Evolutionary conservation across 2,888 invertebrate genomes (phyloP).

Genomic region (Calameuta idolon): DNA sequence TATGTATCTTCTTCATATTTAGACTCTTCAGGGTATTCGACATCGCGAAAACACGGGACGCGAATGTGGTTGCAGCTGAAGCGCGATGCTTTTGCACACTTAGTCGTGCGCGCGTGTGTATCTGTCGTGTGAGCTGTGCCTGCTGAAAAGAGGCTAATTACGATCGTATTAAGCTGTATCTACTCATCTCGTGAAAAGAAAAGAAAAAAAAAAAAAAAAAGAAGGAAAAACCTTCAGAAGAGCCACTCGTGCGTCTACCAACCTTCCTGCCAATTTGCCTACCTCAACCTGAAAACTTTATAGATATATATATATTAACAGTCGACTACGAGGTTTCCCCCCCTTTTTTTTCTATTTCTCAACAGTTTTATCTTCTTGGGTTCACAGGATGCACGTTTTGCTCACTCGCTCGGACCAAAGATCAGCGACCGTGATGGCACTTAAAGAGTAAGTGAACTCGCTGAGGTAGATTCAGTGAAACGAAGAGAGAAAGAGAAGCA

Average conservation of each 20-base stretch:
- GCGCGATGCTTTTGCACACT: neutral
- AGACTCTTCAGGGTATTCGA: neutral
- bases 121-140: constrained; percentile 33
- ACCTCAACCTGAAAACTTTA: neutral
- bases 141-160: constrained; percentile 40
- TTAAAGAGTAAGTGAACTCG: neutral
- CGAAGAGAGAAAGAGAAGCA: constrained; percentile 17
- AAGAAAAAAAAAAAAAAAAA: constrained; percentile 25
- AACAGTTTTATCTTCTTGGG: neutral
- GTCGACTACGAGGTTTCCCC: neutral
- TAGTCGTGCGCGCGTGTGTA: constrained; percentile 31
- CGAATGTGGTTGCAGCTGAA: neutral
- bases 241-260: constrained; percentile 23
- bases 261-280: neutral
- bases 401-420: neutral
- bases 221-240: constrained; percentile 37
- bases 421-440: neutral
- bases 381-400: neutral
- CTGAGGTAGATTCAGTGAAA: neutral
- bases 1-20: neutral
- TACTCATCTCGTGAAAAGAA: neutral
- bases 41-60: neutral
- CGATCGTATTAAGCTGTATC: constrained; percentile 25
- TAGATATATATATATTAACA: neutral
- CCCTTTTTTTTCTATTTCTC: neutral